Evolutionary conservation across 2,797 vertebrate species (phyloP).

Genomic region (Protosalanx chinensis): DNA sequence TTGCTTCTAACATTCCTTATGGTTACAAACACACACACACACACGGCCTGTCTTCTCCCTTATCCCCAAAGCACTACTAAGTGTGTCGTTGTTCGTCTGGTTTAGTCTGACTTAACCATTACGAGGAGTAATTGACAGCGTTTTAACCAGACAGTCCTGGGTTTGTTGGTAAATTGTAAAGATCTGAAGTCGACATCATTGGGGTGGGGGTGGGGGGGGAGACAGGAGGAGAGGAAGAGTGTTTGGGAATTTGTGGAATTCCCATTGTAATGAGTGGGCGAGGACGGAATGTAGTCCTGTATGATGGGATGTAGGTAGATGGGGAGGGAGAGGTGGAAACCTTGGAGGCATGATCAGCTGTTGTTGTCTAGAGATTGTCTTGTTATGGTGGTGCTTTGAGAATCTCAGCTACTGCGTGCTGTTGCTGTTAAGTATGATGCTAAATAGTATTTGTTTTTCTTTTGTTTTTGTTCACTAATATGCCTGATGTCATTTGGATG

Average conservation of each 20-base stretch:
- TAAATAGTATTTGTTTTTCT: too few relatives aligned
- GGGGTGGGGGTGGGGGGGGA: background rate
- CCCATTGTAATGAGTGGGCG: constrained; percentile 41
- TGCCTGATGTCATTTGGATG: too few relatives aligned
- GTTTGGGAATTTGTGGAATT: constrained; percentile 56
- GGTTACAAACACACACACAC: constrained; percentile 3
- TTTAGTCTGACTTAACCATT: too few relatives aligned
- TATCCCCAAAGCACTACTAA: too few relatives aligned
- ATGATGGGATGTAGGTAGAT: constrained; percentile 18
- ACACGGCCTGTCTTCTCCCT: background rate
- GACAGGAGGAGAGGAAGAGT: background rate
- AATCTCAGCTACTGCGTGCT: too few relatives aligned
- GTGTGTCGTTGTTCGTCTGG: too few relatives aligned
- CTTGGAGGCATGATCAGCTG: background rate
- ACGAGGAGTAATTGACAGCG: background rate
- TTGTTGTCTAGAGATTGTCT: background rate
- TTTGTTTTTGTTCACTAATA: too few relatives aligned
- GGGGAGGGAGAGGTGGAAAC: constrained; percentile 12
- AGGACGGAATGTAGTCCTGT: constrained; percentile 42
- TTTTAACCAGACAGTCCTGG: background rate
- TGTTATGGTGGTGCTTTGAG: too few relatives aligned
- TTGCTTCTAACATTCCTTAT: constrained; percentile 66
- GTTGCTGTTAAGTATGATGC: too few relatives aligned
- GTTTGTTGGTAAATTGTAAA: constrained; percentile 4
- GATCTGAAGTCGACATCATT: background rate